Evolutionary conservation across 2,797 vertebrate genomes (phyloP), one percentile per base, ranked within the genome.

Genomic region (Margarornis squamiger): DNA sequence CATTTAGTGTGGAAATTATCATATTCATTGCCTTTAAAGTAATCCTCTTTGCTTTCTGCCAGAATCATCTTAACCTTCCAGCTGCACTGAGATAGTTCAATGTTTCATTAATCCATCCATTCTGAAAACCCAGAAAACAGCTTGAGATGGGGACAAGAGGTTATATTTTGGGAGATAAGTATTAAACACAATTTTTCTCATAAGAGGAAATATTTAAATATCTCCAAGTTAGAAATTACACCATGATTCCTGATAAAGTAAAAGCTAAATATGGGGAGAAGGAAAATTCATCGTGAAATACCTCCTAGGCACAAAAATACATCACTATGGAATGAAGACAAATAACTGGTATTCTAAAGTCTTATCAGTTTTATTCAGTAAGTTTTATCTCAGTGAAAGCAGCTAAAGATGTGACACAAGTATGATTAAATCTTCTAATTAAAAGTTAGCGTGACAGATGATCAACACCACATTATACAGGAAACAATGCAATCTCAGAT

Each of bases 11-110:
- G 59, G 38, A 83, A 96, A 96, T 95, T 67, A 92, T 51, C 88
- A 92, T 79, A 93, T 90, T 96, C 87, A 63, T 48, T 89, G 71
- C 83, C 71, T 91, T 84, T 74, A 54, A 83, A 92, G 73, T 93
- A 96, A 96, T 95, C 93, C 93, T 92, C 86, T 94, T 65, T 73
- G 61, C 78, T 95, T 91, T 67, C 83, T 88, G 73, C 59, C 91
- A 94, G 72, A 84, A 93, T 66, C 86, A 91, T 78, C 86, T 84
- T 71, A 94, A 86, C 75, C 84, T 91, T 73, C 62, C 58, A 54
- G 66, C 70, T 90, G 61, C 62, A 45, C 79, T 48, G 27, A 86
- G 63, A 71, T 22, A 88, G 73, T 80, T 95, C 63, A 78, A 67
- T 16, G 27, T 94, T 82, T 67, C 13, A 1, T 67, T 95, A 91